Percentiles rank a stretch among this genome's conserved stretches.
Evolutionary conservation across 2,113 vertebrate genomes (phyloP).

Genomic region (Zapornia atra): DNA sequence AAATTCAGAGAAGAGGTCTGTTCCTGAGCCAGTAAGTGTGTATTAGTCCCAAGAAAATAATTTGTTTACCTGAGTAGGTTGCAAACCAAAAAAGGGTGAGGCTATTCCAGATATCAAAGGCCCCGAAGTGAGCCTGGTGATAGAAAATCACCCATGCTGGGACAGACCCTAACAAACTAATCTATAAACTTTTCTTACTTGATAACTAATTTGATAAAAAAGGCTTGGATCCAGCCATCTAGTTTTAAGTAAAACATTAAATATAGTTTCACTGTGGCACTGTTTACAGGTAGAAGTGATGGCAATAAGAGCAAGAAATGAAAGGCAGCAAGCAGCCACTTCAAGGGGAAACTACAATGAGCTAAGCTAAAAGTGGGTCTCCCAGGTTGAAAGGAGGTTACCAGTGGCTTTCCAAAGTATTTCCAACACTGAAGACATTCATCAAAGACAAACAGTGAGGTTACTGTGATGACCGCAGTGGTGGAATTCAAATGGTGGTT

Average conservation of each 20-base stretch:
- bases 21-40: not conserved
- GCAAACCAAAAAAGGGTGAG: fast-evolving
- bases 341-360: not conserved
- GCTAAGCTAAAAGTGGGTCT: not conserved
- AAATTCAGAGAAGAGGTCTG: not conserved
- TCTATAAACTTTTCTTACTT: not conserved
- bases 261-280: not conserved
- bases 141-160: not conserved
- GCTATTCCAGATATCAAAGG: not conserved
- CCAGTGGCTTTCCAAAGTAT: not conserved
- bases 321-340: not conserved
- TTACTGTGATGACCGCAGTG: not conserved
- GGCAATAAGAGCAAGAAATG: not conserved
- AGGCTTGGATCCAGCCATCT: not conserved
- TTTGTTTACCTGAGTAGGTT: not conserved
- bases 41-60: not conserved
- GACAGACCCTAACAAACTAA: not conserved
- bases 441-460: not conserved
- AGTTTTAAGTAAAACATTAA: not conserved
- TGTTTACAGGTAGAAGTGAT: not conserved
- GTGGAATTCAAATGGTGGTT: not conserved
- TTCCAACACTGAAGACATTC: not conserved
- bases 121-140: not conserved
- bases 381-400: not conserved
- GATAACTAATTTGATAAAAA: not conserved